Conservation (phyloP, 2,113 vertebrate genomes). For the Phylloscopus trochilus region DNA sequence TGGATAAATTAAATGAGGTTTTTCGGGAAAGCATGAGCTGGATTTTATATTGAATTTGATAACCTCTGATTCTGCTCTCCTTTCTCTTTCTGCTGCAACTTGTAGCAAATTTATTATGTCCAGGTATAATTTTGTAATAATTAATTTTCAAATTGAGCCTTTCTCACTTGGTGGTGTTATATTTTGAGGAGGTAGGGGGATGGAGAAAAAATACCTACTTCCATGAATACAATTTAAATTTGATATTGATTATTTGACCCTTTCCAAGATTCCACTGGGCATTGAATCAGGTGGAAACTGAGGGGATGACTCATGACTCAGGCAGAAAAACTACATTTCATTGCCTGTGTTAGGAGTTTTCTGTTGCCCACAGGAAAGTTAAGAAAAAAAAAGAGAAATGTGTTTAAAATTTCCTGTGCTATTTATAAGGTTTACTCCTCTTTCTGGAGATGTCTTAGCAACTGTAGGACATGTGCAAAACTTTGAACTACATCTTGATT, state of each 20-base stretch:
- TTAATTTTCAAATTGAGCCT: neutral
- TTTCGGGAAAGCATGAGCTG: neutral
- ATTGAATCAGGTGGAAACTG: neutral
- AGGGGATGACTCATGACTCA: neutral
- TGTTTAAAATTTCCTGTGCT: neutral
- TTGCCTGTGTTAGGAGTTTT: neutral
- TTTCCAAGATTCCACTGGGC: neutral
- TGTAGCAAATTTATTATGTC: neutral
- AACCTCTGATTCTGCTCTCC: neutral
- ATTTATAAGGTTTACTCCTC: neutral
- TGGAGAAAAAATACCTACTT: neutral
- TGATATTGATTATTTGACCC: neutral
- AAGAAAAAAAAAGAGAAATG: neutral
- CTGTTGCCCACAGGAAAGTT: neutral
- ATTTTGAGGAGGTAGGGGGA: fast-evolving
- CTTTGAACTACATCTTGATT: neutral
- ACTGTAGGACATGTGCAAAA: neutral
- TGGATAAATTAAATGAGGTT: neutral
- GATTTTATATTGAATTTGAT: neutral
- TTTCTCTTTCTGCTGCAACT: neutral
- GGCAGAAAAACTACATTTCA: neutral
- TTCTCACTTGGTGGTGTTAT: neutral
- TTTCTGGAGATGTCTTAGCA: neutral
- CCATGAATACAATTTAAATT: neutral
- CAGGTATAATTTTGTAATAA: neutral